These are phyloP conservation scores for Eumerus sabulonum DNA, from an alignment of 2,888 invertebrate genomes.

Conservation along the genomic window DNA sequence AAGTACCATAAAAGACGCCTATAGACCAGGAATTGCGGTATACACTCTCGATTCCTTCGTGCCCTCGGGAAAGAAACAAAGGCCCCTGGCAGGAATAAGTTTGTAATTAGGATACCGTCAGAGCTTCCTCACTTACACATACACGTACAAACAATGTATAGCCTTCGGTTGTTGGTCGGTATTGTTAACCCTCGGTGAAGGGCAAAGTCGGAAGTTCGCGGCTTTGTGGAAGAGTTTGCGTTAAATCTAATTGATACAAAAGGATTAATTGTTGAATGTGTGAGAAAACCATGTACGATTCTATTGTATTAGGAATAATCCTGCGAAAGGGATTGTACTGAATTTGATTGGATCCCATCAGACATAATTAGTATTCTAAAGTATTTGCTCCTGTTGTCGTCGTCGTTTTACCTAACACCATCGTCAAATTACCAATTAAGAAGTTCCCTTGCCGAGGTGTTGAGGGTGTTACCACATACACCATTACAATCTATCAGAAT, in stretches of 20 bases:
- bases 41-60: conserved; percentile 23
- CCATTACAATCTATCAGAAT: conserved; percentile 31
- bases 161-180: not conserved
- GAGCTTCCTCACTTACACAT: not conserved
- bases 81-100: conserved; percentile 12
- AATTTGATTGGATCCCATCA: not conserved
- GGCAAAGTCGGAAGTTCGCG: conserved; percentile 21
- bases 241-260: conserved; percentile 37
- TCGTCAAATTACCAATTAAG: conserved; percentile 62
- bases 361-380: conserved; percentile 43
- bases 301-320: too few species aligned
- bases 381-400: conserved; percentile 47
- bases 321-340: too few species aligned
- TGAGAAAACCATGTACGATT: too few species aligned
- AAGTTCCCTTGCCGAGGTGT: conserved; percentile 29
- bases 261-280: conserved; percentile 17
- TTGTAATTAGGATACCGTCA: not conserved
- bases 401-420: conserved; percentile 24
- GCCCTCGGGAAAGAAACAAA: conserved; percentile 1
- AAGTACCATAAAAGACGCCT: conserved; percentile 30
- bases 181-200: conserved; percentile 29
- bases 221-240: conserved; percentile 1
- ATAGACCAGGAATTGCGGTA: conserved; percentile 22
- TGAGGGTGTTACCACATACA: conserved; percentile 2
- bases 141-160: too few species aligned